These are phyloP conservation scores for Phoenicopterus ruber DNA, from an alignment of 2,113 vertebrate species.

Conservation along the genomic window DNA sequence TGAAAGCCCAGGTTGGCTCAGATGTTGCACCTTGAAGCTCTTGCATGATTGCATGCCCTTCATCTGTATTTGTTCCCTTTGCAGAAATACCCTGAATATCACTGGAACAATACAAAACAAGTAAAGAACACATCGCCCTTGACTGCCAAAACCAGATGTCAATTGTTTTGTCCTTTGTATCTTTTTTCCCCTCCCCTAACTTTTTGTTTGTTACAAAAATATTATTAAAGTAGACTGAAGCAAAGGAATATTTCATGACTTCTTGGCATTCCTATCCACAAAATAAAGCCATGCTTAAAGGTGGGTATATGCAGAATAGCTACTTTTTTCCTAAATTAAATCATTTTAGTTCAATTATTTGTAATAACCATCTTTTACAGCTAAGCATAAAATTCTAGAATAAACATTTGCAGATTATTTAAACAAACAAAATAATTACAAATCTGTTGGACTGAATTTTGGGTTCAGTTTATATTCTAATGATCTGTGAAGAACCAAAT, in stretches of 20 bases:
- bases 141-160: background rate
- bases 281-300: background rate
- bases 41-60: background rate
- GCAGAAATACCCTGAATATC: background rate
- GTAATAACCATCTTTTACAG: background rate
- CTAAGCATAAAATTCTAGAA: background rate
- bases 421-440: background rate
- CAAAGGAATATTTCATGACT: background rate
- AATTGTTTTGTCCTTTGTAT: background rate
- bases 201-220: background rate
- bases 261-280: background rate
- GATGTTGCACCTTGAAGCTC: background rate
- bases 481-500: background rate
- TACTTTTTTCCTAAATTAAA: background rate
- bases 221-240: background rate
- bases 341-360: background rate
- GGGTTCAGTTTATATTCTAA: background rate
- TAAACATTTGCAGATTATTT: background rate
- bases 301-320: background rate
- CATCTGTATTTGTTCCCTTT: background rate
- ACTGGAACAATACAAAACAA: background rate
- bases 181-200: background rate
- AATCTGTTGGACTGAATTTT: background rate
- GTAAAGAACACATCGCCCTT: background rate
- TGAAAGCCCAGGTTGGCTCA: background rate